phyloP scores from a whole-genome alignment of 2,888 invertebrate species.

The Aphidius colemani region DNA sequence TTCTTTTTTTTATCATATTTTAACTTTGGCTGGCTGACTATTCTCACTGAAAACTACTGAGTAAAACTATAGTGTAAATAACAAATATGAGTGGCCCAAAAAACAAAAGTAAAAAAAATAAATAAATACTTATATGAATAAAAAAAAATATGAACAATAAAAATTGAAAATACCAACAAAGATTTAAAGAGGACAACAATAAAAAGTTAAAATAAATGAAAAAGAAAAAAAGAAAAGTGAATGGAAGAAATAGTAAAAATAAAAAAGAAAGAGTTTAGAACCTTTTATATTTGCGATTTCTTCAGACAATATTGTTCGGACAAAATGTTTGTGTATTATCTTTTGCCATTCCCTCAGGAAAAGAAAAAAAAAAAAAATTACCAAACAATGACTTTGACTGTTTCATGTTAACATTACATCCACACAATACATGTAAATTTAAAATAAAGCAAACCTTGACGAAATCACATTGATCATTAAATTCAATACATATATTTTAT shows the following conservation, averaged over 20 bases:
- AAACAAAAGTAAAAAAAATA: background rate
- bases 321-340: conserved; percentile 14
- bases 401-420: background rate
- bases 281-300: too few species aligned
- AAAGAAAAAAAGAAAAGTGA: conserved; percentile 4
- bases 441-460: background rate
- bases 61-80: background rate
- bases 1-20: conserved; percentile 10
- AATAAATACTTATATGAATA: background rate
- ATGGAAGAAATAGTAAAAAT: conserved; percentile 14
- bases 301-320: conserved; percentile 19
- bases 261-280: background rate
- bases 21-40: background rate
- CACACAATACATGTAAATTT: background rate
- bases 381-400: background rate
- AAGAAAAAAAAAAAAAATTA: background rate
- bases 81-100: background rate
- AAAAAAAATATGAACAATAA: background rate
- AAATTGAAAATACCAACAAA: background rate
- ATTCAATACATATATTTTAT: too few species aligned
- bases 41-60: conserved; percentile 5
- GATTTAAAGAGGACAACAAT: conserved; percentile 3
- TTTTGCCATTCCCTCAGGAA: background rate
- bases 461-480: too few species aligned
- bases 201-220: background rate